Evolutionary conservation across 2,888 invertebrate genomes (phyloP).

Genomic region (Drosophila atroscutellata): DNA sequence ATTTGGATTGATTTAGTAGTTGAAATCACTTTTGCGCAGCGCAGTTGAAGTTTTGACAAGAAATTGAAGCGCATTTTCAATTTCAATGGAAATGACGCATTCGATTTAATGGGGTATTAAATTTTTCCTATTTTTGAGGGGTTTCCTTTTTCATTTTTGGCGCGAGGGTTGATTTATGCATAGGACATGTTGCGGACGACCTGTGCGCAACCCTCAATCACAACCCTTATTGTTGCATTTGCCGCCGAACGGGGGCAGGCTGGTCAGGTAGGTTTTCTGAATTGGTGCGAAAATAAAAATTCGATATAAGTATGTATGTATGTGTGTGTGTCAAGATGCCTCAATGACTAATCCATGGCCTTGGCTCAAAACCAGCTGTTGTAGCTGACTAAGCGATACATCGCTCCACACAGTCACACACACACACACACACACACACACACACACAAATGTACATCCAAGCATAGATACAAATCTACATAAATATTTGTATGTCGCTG

Average conservation of each 20-base stretch:
- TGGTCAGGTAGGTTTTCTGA: constrained; percentile 63
- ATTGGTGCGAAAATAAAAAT: constrained; percentile 36
- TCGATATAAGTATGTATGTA: background rate
- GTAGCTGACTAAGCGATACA: constrained; percentile 48
- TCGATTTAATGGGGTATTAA: constrained; percentile 17
- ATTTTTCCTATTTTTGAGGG: constrained; percentile 54
- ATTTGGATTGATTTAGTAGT: background rate
- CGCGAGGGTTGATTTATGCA: constrained; percentile 73
- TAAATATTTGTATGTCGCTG: constrained; percentile 42
- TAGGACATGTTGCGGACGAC: constrained; percentile 51
- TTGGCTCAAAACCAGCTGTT: constrained; percentile 35
- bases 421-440: constrained; percentile 11
- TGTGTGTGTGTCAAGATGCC: constrained; percentile 12
- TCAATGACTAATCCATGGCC: constrained; percentile 51
- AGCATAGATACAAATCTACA: constrained; percentile 1
- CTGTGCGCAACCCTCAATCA: constrained; percentile 60
- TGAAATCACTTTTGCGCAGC: background rate
- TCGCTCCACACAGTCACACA: constrained; percentile 16
- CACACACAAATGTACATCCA: background rate
- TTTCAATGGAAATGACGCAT: constrained; percentile 61
- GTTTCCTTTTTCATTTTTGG: constrained; percentile 54
- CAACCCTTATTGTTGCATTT: constrained; percentile 52
- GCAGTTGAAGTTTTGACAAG: background rate
- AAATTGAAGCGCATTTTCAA: constrained; percentile 53
- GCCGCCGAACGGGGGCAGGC: constrained; percentile 47